Base-by-base conservation (phyloP, 2,797 vertebrate genomes). In the Spatula clypeata region DNA sequence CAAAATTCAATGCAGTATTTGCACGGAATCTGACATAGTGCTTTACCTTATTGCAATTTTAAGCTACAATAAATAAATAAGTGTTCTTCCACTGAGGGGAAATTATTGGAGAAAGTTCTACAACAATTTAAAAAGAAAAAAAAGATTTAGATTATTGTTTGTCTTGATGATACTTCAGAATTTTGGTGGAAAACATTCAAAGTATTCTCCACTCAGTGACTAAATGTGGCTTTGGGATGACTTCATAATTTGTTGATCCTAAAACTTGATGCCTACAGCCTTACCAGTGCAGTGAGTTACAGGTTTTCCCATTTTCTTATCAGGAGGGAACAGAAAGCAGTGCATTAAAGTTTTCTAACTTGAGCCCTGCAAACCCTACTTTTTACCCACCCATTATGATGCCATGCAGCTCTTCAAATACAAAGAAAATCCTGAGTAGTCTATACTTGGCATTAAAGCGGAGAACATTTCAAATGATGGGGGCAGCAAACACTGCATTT, bases 171-270 rank as follows among this genome's bases (percentile, higher is more conserved):
- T 76, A 29, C 6, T 79, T 85, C 32, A 62, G 23, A 89, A 87
- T 73, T 34, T 66, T 20, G 75, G 20, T 44, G 14, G 18, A 47
- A 95, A 60, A 6, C 42, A 40, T 44, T 40, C 1, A 40, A 65
- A 92, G 15, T 65, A 65, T 60, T 77, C 18, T 32, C 9, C 29
- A 6, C 15, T 76, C 2, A 4, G 42, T 73, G 15, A 58, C 51
- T 20, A 83, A 70, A 42, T 11, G 11, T 53, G 11, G 7, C 24
- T 74, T 86, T 27, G 61, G 3, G 23, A 53, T 20, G 9, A 18
- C 13, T 84, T 81, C 14, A 9, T 49, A 47, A 34, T 79, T 94
- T 87, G 69, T 47, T 64, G 9, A 67, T 66, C 24, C 16, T 82
- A 32, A 32, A 51, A 12, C 16, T 72, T 57, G 13, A 51, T 44